phyloP scores from a whole-genome alignment of 1,140 invertebrate species.

The Listronotus oregonensis region DNA sequence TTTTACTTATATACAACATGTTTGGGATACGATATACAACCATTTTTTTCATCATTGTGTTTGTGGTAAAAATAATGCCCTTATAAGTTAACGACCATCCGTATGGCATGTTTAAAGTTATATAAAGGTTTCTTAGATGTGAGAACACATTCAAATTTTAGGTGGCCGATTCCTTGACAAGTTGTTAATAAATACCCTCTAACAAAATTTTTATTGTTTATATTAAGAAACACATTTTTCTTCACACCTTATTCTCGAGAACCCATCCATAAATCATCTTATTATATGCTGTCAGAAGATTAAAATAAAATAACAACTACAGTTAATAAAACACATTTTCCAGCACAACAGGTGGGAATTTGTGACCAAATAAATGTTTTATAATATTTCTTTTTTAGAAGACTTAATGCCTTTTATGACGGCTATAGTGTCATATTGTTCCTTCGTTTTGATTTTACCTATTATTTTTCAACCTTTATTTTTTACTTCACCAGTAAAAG shows the following conservation, averaged over 20 bases:
- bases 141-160: too few species aligned
- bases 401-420: constrained; percentile 10
- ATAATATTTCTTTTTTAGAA: constrained; percentile 29
- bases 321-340: constrained; percentile 33
- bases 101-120: too few species aligned
- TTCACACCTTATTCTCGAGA: constrained; percentile 24
- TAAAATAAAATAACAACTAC: constrained; percentile 30
- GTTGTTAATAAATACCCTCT: neutral
- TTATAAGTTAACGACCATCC: too few species aligned
- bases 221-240: neutral
- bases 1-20: too few species aligned
- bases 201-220: neutral
- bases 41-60: too few species aligned
- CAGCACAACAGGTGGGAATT: constrained; percentile 40
- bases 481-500: constrained; percentile 2
- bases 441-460: constrained; percentile 18
- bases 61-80: too few species aligned
- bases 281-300: constrained; percentile 20
- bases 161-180: neutral
- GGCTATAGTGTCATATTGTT: constrained; percentile 17
- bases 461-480: constrained; percentile 22
- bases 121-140: too few species aligned
- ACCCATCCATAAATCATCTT: constrained; percentile 26
- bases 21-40: too few species aligned
- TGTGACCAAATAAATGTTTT: constrained; percentile 35